Base-by-base conservation (phyloP, 2,888 invertebrate species). In the Brachyopa scutellaris region DNA sequence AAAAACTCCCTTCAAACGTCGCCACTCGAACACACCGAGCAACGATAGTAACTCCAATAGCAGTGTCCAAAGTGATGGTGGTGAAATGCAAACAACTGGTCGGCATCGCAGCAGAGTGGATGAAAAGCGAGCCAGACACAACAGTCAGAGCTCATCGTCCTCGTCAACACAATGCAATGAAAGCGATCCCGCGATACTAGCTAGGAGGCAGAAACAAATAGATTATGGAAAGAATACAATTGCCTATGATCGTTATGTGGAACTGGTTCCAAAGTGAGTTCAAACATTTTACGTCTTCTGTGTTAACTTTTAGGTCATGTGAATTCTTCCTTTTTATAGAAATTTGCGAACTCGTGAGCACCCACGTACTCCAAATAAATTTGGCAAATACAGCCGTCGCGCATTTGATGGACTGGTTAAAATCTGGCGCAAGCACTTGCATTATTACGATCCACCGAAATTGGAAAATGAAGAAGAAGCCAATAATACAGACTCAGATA, bases 211-310 rank as follows among this genome's bases (percentile, higher is more conserved):
- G 88, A 98, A 98, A 90, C 97, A 97, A 91, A 95, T 98, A 86
- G 97, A 97, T 89, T 98, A 96, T 91, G 98, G 98, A 8, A 98
- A 97, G 91, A 97, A 97, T 87, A 98, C 98, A 23, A 90, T 94
- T 84, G 96, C 96, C 38, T 98, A 98, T 89, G 94, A 95, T 85
- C 93, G 94, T 89, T 98, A 97, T 86, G 87, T 92, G 7, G 91
- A 92, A 85, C 86, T 91, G 86, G 93, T 97, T 42, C 95, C 96
- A 38, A 92, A 92, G 95, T 96, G 92, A 92, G 92, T 21, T 49
- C 6, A 23, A 9, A 29, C 67, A 17, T n/a, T 7, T 5, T 29
- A 13, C 7, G 1, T 15, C 2, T 6, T 19, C 3, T 42, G 7
- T 7, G 2, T n/a, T 8, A 4, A 19, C 8, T 38, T n/a, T 2